These are phyloP conservation scores for Pedetes capensis DNA, from an alignment of 2,113 vertebrate genomes.

Conservation along the genomic window DNA sequence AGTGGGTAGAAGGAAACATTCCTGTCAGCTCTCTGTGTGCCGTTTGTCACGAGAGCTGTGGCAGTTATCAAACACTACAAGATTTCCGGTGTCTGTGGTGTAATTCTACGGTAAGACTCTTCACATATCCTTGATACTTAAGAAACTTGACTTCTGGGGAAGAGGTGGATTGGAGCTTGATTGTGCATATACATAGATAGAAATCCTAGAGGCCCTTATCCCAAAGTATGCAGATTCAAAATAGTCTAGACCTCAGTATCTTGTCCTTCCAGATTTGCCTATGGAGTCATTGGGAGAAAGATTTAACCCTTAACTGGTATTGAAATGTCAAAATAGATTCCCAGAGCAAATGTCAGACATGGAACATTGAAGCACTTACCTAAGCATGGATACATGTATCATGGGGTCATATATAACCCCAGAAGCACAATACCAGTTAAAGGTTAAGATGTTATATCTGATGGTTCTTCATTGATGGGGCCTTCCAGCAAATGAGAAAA, in stretches of 20 bases:
- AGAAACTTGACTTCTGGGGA: background rate
- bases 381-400: too few relatives aligned
- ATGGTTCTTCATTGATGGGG: background rate
- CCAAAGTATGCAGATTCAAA: constrained; percentile 15
- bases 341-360: too few relatives aligned
- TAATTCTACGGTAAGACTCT: constrained; percentile 61
- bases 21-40: constrained; percentile 63
- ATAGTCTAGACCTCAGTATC: background rate
- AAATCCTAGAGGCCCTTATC: constrained; percentile 22
- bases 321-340: too few relatives aligned
- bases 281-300: background rate
- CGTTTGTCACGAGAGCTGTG: constrained; percentile 67
- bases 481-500: background rate
- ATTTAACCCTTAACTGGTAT: too few relatives aligned
- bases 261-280: background rate
- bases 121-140: background rate
- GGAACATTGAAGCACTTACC: too few relatives aligned
- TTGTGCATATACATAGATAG: background rate
- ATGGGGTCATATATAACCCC: too few relatives aligned
- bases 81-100: constrained; percentile 74
- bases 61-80: constrained; percentile 66
- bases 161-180: background rate
- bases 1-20: constrained; percentile 75
- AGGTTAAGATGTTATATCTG: background rate
- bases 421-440: too few relatives aligned